phyloP scores from a whole-genome alignment of 2,888 invertebrate species.

The Epistrophella euchroma region DNA sequence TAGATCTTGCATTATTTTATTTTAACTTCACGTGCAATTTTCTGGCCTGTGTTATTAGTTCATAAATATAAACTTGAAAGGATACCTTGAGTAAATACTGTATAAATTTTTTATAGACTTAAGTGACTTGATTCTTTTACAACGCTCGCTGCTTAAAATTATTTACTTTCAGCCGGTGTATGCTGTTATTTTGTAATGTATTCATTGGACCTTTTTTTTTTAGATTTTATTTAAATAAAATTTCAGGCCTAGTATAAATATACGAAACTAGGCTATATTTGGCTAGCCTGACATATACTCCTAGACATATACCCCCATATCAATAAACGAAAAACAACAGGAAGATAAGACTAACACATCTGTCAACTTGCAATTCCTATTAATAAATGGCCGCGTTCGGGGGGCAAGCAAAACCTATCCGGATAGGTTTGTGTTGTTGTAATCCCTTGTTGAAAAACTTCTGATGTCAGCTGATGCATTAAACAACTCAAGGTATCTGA shows the following conservation, averaged over 20 bases:
- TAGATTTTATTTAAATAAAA: background rate
- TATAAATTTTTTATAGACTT: background rate
- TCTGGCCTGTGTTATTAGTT: background rate
- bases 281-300: too few species aligned
- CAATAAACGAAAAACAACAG: too few species aligned
- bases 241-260: background rate
- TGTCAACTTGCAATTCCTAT: too few species aligned
- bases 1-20: background rate
- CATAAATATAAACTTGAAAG: background rate
- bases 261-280: background rate
- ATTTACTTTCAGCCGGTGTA: background rate
- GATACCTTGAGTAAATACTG: background rate
- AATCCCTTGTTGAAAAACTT: too few species aligned
- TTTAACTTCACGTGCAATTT: background rate
- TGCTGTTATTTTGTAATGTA: conserved; percentile 7
- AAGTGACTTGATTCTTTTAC: background rate
- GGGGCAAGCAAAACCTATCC: too few species aligned
- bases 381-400: too few species aligned
- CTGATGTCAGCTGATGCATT: too few species aligned
- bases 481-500: too few species aligned
- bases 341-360: too few species aligned
- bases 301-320: too few species aligned
- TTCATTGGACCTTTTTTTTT: background rate
- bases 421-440: too few species aligned
- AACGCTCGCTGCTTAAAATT: background rate